Percentiles rank a stretch among this genome's conserved stretches.
These are phyloP conservation scores for Tauraco hartlaubi DNA, from an alignment of 2,797 vertebrate species.

Conservation along the genomic window DNA sequence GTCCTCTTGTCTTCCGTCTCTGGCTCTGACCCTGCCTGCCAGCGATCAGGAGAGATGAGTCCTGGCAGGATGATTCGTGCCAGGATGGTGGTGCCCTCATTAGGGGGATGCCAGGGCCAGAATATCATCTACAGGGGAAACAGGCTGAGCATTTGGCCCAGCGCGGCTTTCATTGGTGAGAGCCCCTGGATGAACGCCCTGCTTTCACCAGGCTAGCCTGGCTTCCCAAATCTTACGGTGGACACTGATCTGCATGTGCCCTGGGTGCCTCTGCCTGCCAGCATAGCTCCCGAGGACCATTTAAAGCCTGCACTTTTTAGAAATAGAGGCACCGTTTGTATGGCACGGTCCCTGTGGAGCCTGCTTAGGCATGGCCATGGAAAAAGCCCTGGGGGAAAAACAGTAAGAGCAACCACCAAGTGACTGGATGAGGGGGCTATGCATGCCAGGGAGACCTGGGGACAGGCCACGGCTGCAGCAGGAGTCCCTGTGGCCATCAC, in stretches of 20 bases:
- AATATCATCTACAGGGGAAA: not conserved
- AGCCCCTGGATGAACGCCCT: not conserved
- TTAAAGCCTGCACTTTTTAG: not conserved
- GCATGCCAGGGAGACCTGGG: not conserved
- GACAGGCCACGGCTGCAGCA: accelerated
- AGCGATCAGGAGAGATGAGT: not conserved
- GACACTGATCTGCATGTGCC: not conserved
- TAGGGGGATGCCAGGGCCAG: not conserved
- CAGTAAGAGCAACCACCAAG: not conserved
- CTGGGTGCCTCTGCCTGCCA: not conserved
- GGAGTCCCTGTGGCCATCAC: not conserved
- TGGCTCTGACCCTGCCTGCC: not conserved
- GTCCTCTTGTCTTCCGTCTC: not conserved
- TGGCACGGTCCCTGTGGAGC: accelerated
- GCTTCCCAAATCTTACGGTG: not conserved
- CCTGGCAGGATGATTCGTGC: not conserved
- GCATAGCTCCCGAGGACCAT: not conserved
- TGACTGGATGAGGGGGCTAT: accelerated
- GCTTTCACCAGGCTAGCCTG: not conserved
- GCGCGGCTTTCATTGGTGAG: not conserved
- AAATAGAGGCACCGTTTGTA: not conserved
- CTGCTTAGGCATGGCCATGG: not conserved
- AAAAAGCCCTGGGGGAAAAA: not conserved
- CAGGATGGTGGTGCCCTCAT: accelerated
- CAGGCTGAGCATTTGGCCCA: not conserved